Evolutionary conservation across 2,888 invertebrate species (phyloP).

Genomic region (Brenthis ino): DNA sequence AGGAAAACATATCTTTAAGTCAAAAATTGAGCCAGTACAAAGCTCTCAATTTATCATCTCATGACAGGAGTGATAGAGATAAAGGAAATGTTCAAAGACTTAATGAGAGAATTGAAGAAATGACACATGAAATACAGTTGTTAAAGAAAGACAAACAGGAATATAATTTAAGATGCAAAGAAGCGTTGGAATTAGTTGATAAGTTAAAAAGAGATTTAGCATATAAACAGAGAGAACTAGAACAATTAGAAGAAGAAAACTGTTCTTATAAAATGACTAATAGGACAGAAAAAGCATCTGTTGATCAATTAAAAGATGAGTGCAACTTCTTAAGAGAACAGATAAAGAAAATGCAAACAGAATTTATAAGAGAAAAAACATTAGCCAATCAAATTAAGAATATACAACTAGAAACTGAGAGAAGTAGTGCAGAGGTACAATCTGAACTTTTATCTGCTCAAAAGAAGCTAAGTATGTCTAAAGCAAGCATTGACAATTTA

Average conservation of each 20-base stretch:
- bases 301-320: constrained; percentile 70
- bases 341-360: constrained; percentile 72
- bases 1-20: constrained; percentile 71
- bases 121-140: constrained; percentile 59
- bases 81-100: constrained; percentile 59
- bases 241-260: constrained; percentile 73
- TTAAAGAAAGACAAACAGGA: constrained; percentile 71
- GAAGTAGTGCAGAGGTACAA: constrained; percentile 86
- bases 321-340: constrained; percentile 72
- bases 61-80: constrained; percentile 52
- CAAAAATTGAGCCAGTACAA: constrained; percentile 66
- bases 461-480: constrained; percentile 83
- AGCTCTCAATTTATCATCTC: constrained; percentile 53
- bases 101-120: constrained; percentile 59
- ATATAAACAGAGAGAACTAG: constrained; percentile 69
- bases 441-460: constrained; percentile 85
- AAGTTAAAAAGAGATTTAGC: constrained; percentile 70
- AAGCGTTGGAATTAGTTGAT: constrained; percentile 63
- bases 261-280: constrained; percentile 72
- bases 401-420: constrained; percentile 89
- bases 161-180: constrained; percentile 66
- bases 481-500: constrained; percentile 80
- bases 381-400: constrained; percentile 82
- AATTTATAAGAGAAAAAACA: constrained; percentile 76
- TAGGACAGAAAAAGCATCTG: constrained; percentile 70